These are phyloP conservation scores for Gambusia yucatana DNA, from an alignment of 2,797 vertebrate species.

Conservation along the genomic window DNA sequence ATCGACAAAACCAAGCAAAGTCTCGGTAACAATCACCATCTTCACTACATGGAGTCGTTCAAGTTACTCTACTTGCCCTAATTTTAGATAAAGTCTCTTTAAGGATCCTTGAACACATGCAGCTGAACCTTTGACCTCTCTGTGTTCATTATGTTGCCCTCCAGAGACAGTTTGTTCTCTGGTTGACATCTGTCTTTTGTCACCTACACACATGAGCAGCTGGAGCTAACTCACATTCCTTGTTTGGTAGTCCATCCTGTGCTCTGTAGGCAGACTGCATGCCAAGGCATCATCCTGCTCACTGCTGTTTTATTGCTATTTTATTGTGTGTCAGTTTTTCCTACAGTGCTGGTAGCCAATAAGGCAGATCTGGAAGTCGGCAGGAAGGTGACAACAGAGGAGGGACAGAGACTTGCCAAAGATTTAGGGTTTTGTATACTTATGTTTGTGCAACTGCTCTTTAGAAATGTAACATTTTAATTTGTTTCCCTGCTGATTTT, in stretches of 20 bases:
- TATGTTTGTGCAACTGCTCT: not conserved
- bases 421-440: slow-evolving; percentile 71
- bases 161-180: slow-evolving; percentile 37
- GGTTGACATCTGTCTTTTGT: slow-evolving; percentile 55
- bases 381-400: slow-evolving; percentile 77
- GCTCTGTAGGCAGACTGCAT: slow-evolving; percentile 15
- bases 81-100: not conserved
- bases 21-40: slow-evolving; percentile 59
- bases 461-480: not conserved
- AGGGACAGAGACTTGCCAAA: slow-evolving; percentile 77
- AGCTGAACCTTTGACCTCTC: slow-evolving; percentile 14
- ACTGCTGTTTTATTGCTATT: slow-evolving; percentile 26
- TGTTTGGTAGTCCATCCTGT: slow-evolving; percentile 40
- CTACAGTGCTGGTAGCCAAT: slow-evolving; percentile 80
- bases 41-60: not conserved
- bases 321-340: slow-evolving; percentile 68
- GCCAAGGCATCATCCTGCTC: slow-evolving; percentile 8
- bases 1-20: slow-evolving; percentile 81
- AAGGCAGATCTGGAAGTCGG: slow-evolving; percentile 82
- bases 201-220: slow-evolving; percentile 32
- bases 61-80: not conserved
- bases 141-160: slow-evolving; percentile 38
- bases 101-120: not conserved
- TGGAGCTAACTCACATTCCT: slow-evolving; percentile 21
- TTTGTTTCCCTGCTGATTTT: not conserved